Evolutionary conservation across 2,113 vertebrate species (phyloP).

Genomic region (Thomomys bottae): DNA sequence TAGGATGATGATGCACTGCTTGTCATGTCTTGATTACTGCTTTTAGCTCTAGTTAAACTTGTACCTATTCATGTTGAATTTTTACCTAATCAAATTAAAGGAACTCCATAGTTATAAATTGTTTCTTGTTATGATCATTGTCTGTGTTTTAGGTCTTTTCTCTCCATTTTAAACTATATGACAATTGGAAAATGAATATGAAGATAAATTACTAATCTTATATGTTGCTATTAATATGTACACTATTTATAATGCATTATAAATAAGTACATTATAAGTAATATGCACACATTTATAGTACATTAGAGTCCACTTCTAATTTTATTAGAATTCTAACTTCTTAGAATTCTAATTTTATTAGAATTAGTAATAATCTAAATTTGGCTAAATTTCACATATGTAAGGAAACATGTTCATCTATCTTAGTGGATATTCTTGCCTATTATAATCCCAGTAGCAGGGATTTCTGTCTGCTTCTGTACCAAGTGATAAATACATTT

Average conservation of each 20-base stretch:
- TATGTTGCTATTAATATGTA: neutral
- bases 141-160: slow-evolving; percentile 4
- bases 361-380: neutral
- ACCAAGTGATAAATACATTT: neutral
- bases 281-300: too few species aligned
- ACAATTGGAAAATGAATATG: neutral
- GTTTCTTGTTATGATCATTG: neutral
- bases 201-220: neutral
- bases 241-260: neutral
- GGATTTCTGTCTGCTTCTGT: neutral
- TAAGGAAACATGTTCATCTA: neutral
- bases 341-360: slow-evolving; percentile 21
- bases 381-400: neutral
- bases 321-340: too few species aligned
- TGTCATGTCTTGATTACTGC: neutral
- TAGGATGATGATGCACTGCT: neutral
- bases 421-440: neutral
- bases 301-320: too few species aligned
- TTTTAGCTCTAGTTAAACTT: neutral
- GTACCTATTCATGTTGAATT: neutral
- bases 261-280: too few species aligned
- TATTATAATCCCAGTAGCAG: neutral
- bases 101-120: neutral
- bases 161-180: neutral
- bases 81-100: neutral